Evolutionary conservation across 1,140 invertebrate genomes (phyloP), one percentile per base, ranked within the genome.

Genomic region (Xylocopa sonorina): DNA sequence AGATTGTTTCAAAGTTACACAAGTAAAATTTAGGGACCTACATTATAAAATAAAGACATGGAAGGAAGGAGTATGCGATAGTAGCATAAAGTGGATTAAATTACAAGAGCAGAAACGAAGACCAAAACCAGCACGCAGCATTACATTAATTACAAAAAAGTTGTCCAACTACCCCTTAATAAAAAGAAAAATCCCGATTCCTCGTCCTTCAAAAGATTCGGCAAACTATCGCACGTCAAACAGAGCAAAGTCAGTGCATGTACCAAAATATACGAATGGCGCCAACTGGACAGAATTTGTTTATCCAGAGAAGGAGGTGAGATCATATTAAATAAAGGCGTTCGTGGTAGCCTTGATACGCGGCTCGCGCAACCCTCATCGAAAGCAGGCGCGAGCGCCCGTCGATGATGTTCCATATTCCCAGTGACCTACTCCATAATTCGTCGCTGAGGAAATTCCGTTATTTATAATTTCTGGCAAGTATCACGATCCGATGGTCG

Each of bases 401-500:
- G 75, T 80, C 66, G 82, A 88, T 85, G 81, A 87, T 73, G 90
- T 78, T 85, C 87, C 82, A 89, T 88, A 89, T 91, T 82, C 82
- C 80, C 75, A 69, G 80, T 79, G 84, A 87, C 85, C 88, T 88
- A 87, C 86, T 88, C 78, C 76, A 84, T 83, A 86, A 89, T 83
- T 57, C 83, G 69, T 24, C 81, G 82, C 85, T 87, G 82, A 81
- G 83, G 84, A 81, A 90, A 91, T 91, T 90, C 87, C 90, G 90
- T 90, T 92, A 92, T 92, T 92, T 92, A 92, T 92, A 92, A 92
- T 91, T 92, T 88, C 88, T 92, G 91, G 91, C 91, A 92, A 91
- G 84, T 89, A 82, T 38, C 84, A 79, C n/a, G n/a, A n/a, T 67
- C 67, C 43, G 80, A 82, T 81, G 80, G 80, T 76, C 73, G 62